Evolutionary conservation across 2,888 invertebrate species (phyloP).

Genomic region (Eledone cirrhosa): DNA sequence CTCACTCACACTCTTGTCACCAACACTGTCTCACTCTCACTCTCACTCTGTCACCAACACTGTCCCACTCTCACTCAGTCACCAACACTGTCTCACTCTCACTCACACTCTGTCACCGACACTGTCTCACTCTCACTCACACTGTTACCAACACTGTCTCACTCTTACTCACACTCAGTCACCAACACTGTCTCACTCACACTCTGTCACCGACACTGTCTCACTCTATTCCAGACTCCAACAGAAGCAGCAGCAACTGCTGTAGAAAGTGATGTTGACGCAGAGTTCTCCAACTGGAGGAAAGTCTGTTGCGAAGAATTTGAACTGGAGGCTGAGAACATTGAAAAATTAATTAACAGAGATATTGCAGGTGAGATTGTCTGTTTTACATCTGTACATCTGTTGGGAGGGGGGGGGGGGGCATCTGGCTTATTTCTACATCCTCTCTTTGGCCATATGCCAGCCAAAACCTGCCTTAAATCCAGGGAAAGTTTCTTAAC

Average conservation of each 20-base stretch:
- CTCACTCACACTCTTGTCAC: not conserved
- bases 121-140: not conserved
- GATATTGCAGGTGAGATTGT: conserved; percentile 3
- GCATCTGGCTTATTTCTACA: too few relatives aligned
- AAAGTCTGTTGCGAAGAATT: conserved; percentile 12
- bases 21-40: not conserved
- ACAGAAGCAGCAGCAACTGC: not conserved
- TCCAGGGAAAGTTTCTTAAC: too few relatives aligned
- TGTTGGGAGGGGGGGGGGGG: too few relatives aligned
- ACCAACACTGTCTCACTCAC: not conserved
- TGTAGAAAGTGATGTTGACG: conserved; percentile 15
- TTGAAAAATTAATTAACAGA: not conserved
- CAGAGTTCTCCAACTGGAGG: conserved; percentile 11
- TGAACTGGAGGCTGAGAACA: conserved; percentile 16
- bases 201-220: not conserved
- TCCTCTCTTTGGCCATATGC: too few relatives aligned
- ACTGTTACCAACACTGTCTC: not conserved
- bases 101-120: not conserved
- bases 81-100: not conserved
- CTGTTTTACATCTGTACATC: too few relatives aligned
- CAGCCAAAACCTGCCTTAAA: too few relatives aligned
- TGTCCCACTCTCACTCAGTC: not conserved
- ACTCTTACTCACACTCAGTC: not conserved
- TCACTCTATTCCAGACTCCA: too few relatives aligned
- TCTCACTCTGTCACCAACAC: not conserved